Evolutionary conservation across 2,888 invertebrate species (phyloP), one percentile per base, ranked within the genome.

Genomic region (Archips xylosteana): DNA sequence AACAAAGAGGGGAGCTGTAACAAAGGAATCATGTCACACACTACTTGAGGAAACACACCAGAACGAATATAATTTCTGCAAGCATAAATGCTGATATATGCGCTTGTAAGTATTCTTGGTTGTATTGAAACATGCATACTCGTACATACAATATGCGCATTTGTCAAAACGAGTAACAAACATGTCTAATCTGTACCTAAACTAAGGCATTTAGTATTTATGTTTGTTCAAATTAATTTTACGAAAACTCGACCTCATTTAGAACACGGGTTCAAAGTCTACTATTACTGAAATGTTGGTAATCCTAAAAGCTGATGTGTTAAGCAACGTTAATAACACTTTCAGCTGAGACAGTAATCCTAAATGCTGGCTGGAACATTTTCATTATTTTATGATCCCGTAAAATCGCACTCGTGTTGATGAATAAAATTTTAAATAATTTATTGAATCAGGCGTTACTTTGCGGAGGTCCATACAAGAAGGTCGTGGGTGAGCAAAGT

Each of bases 281-380:
- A 64, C 15, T 32, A 12, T 71, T n/a, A 51, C 45, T 51, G n/a
- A 61, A 61, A 51, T 54, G 15, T 54, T 34, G 15, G 42, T 61
- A 72, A 72, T 71, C 60, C 62, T 5, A 23, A 13, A 64, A 62
- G 60, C 42, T 71, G 71, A 62, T 47, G 54, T 39, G 68, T 66
- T 71, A 45, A 71, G 71, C 66, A 42, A 54, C 49, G 57, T 47
- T 49, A 62, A 54, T 71, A 62, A 39, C 39, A 54, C 63, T 72
- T 65, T 68, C 49, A 39, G 68, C 39, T 57, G 68, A 54, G 57
- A 59, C 59, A 59, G 70, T 70, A 66, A 66, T 65, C 65, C 65
- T 32, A 39, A 65, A 71, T 4, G 59, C 60, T 49, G 39, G 49
- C 59, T 64, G 45, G 34, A 49, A 59, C 59, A 70, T 70, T 64